Evolutionary conservation across 1,140 invertebrate genomes (phyloP).

Genomic region (Diuraphis noxia): DNA sequence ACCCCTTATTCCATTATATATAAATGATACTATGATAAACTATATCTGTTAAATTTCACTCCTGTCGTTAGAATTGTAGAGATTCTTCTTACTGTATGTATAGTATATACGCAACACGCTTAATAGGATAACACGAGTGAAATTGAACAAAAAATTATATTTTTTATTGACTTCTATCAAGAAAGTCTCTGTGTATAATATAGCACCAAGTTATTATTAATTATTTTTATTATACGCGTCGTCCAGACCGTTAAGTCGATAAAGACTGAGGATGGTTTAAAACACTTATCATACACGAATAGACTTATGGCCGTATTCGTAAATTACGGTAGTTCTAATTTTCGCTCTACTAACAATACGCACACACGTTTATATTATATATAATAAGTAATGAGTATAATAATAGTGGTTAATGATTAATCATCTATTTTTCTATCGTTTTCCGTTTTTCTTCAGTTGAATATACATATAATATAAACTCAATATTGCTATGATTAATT

Average conservation of each 20-base stretch:
- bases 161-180: not conserved
- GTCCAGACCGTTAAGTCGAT: too few relatives aligned
- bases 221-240: not conserved
- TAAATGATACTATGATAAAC: not conserved
- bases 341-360: conserved; percentile 8
- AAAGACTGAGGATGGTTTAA: too few relatives aligned
- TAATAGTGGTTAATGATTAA: too few relatives aligned
- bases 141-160: not conserved
- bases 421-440: too few relatives aligned
- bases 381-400: not conserved
- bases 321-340: not conserved
- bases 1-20: not conserved
- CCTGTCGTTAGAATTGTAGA: not conserved
- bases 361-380: not conserved
- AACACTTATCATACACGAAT: too few relatives aligned
- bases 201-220: not conserved
- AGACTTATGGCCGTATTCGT: not conserved
- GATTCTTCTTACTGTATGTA: not conserved
- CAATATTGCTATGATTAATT: too few relatives aligned
- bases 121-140: not conserved
- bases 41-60: not conserved
- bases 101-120: not conserved
- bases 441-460: too few relatives aligned
- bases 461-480: too few relatives aligned
- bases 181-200: not conserved